Percentiles rank a stretch among this genome's conserved stretches.
Conservation (phyloP, 2,888 invertebrate species). For the Lamellibrachia columna region DNA sequence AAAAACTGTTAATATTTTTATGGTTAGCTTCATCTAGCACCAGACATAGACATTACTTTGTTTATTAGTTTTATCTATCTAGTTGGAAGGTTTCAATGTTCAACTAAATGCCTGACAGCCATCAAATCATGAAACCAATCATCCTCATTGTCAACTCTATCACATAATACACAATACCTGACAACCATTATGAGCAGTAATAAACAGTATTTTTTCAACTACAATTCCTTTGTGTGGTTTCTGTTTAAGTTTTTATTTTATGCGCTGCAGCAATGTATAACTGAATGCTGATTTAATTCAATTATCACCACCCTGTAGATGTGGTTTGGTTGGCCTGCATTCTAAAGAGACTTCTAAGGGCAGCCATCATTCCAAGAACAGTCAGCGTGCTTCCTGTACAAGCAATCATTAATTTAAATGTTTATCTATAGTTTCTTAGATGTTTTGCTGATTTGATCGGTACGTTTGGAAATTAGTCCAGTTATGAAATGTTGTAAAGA, state of each 20-base stretch:
- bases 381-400: neutral
- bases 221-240: neutral
- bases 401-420: neutral
- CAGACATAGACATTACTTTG: neutral
- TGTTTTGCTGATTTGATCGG: neutral
- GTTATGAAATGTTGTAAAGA: neutral
- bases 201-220: neutral
- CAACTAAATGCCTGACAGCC: neutral
- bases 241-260: neutral
- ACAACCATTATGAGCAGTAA: neutral
- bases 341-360: neutral
- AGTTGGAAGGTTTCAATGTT: neutral
- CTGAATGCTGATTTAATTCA: neutral
- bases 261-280: neutral
- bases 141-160: no score
- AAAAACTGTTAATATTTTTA: conserved; percentile 10
- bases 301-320: neutral
- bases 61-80: neutral
- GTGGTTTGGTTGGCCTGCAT: neutral
- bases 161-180: neutral
- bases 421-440: neutral
- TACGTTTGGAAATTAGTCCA: neutral
- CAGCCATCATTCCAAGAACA: neutral
- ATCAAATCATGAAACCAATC: neutral
- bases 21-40: neutral